phyloP scores from a whole-genome alignment of 2,888 invertebrate genomes.

The Pseudoips prasinana region DNA sequence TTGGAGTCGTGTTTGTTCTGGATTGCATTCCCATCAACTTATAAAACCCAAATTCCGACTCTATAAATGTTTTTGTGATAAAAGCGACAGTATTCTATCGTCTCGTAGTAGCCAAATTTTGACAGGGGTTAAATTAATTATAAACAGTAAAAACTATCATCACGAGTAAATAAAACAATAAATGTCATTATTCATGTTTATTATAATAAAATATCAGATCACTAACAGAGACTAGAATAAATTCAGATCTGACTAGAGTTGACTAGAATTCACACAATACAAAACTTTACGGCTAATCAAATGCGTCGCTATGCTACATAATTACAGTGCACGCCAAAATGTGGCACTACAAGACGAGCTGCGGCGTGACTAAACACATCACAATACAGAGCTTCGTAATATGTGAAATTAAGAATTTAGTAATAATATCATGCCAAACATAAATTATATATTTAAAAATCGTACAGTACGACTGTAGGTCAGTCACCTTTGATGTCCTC shows the following conservation, averaged over 20 bases:
- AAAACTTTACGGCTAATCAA: conserved; percentile 41
- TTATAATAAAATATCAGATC: conserved; percentile 54
- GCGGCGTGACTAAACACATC: conserved; percentile 61
- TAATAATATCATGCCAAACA: conserved; percentile 80
- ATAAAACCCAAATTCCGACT: conserved; percentile 62
- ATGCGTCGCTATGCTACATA: conserved; percentile 43
- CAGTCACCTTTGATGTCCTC: conserved; percentile 77
- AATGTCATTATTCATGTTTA: conserved; percentile 56
- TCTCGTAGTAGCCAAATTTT: conserved; percentile 66
- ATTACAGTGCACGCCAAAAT: conserved; percentile 60
- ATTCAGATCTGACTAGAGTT: conserved; percentile 40
- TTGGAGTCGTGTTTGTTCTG: conserved; percentile 32
- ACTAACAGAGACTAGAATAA: conserved; percentile 54
- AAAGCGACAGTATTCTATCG: conserved; percentile 68
- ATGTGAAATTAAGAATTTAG: conserved; percentile 73
- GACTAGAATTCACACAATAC: conserved; percentile 72
- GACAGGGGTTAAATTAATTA: conserved; percentile 36
- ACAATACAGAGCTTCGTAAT: conserved; percentile 68
- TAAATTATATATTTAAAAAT: conserved; percentile 73
- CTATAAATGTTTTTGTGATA: conserved; percentile 50
- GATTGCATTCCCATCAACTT: conserved; percentile 26
- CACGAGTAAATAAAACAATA: conserved; percentile 71
- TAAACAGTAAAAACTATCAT: conserved; percentile 26
- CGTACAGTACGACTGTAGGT: conserved; percentile 78
- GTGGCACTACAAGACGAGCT: conserved; percentile 79